These are phyloP conservation scores for Habroteleia sp. DNA, from an alignment of 2,888 invertebrate genomes.

Conservation along the genomic window DNA sequence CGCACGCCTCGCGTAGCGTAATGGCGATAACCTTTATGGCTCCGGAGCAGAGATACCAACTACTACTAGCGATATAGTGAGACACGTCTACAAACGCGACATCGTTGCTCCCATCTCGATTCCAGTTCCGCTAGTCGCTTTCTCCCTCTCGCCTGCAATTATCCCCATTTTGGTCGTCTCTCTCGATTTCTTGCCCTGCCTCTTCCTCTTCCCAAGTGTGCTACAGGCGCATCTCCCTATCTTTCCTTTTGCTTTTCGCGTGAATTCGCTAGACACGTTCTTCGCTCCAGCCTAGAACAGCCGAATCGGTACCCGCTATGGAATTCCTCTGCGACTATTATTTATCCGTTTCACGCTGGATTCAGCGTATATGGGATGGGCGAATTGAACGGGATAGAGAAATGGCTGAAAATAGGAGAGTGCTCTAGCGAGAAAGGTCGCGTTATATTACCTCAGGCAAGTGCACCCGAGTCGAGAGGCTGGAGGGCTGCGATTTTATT, in stretches of 20 bases:
- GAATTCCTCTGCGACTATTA: constrained; percentile 63
- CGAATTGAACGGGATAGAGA: constrained; percentile 54
- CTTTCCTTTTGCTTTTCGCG: constrained; percentile 29
- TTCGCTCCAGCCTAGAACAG: constrained; percentile 23
- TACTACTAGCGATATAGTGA: constrained; percentile 52
- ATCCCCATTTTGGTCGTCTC: constrained; percentile 13
- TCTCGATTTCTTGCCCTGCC: constrained; percentile 32
- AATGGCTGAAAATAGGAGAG: constrained; percentile 52
- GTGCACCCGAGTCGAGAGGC: constrained; percentile 45
- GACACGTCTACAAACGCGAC: constrained; percentile 58
- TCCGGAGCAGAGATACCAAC: constrained; percentile 72
- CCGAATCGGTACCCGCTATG: constrained; percentile 39
- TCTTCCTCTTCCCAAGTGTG: background rate
- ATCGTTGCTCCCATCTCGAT: constrained; percentile 60
- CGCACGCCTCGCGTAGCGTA: constrained; percentile 71
- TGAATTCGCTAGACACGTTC: constrained; percentile 45
- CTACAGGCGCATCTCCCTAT: constrained; percentile 1
- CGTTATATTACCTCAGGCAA: constrained; percentile 56
- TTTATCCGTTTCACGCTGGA: constrained; percentile 61
- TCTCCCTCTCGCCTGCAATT: constrained; percentile 19
- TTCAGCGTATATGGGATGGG: constrained; percentile 40
- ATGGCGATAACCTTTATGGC: constrained; percentile 77
- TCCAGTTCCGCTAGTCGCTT: constrained; percentile 30
- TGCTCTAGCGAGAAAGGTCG: constrained; percentile 52
- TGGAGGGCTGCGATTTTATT: constrained; percentile 59